A percentile compares a stretch with the other conserved stretches of the same genome.
Conservation (phyloP, 2,888 invertebrate genomes). For the Actias luna region DNA sequence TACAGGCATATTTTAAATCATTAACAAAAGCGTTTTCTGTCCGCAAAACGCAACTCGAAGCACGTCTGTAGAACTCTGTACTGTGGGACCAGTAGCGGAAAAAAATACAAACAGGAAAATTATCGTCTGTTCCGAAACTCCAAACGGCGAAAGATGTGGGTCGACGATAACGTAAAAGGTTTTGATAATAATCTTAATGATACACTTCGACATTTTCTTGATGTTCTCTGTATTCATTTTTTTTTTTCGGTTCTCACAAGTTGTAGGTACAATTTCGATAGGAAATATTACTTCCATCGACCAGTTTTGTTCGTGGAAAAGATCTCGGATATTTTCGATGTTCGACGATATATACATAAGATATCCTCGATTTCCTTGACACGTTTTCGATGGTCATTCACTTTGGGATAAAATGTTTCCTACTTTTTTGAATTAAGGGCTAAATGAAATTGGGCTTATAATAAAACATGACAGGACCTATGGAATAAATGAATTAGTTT, state of each 20-base stretch:
- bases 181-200: constrained; percentile 6
- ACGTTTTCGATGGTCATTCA: too few species aligned
- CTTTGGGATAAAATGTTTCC: too few species aligned
- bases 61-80: not conserved
- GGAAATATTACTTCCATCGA: not conserved
- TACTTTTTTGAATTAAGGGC: too few species aligned
- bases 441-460: too few species aligned
- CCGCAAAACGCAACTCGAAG: not conserved
- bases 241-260: not conserved
- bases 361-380: too few species aligned
- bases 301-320: not conserved
- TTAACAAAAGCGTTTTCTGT: not conserved
- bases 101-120: not conserved
- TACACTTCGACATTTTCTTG: constrained; percentile 3
- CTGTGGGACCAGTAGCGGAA: not conserved
- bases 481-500: too few species aligned
- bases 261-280: not conserved
- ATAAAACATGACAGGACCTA: too few species aligned
- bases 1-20: not conserved
- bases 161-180: constrained; percentile 2
- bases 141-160: constrained; percentile 1
- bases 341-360: not conserved
- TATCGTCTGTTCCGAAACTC: not conserved
- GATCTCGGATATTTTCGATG: not conserved
- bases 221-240: not conserved